These are phyloP conservation scores for Stichodactyla mertensii DNA, from an alignment of 64 coral and sea anemone genomes.

Conservation along the genomic window DNA sequence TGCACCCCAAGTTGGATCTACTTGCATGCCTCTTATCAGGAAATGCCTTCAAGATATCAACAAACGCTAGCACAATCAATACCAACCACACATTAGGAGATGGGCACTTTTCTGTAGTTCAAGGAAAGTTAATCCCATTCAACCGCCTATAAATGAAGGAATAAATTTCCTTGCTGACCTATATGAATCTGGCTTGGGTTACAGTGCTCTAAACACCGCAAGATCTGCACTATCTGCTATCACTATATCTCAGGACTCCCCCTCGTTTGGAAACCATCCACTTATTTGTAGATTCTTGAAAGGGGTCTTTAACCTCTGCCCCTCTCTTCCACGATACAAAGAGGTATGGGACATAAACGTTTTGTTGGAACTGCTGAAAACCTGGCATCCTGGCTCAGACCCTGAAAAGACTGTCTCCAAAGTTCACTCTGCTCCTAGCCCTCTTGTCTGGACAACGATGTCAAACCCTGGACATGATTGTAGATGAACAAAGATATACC, in stretches of 20 bases:
- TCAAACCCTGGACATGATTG: conserved; percentile 28
- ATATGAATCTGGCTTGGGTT: conserved; percentile 15
- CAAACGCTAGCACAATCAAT: conserved; percentile 26
- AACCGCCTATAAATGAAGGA: conserved; percentile 25
- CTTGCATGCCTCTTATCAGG: conserved; percentile 54
- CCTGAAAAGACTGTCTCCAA: neutral
- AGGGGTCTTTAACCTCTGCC: conserved; percentile 15
- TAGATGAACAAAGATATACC: neutral
- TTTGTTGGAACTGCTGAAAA: neutral
- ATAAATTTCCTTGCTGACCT: conserved; percentile 37
- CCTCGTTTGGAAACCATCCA: neutral
- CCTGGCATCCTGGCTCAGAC: neutral
- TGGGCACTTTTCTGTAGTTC: conserved; percentile 26
- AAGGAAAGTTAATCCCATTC: conserved; percentile 12
- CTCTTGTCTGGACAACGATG: conserved; percentile 20
- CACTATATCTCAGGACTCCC: too few species aligned
- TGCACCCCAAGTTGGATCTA: conserved; percentile 38
- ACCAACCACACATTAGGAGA: conserved; percentile 16
- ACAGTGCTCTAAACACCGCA: conserved; percentile 46
- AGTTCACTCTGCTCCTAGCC: neutral
- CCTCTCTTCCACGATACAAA: conserved; percentile 16
- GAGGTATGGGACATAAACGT: conserved; percentile 8
- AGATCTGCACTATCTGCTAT: conserved; percentile 45
- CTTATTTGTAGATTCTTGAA: neutral
- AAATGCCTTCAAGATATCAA: conserved; percentile 12